These are phyloP conservation scores for Rachycentron canadum DNA, from an alignment of 2,797 vertebrate genomes.

Conservation along the genomic window DNA sequence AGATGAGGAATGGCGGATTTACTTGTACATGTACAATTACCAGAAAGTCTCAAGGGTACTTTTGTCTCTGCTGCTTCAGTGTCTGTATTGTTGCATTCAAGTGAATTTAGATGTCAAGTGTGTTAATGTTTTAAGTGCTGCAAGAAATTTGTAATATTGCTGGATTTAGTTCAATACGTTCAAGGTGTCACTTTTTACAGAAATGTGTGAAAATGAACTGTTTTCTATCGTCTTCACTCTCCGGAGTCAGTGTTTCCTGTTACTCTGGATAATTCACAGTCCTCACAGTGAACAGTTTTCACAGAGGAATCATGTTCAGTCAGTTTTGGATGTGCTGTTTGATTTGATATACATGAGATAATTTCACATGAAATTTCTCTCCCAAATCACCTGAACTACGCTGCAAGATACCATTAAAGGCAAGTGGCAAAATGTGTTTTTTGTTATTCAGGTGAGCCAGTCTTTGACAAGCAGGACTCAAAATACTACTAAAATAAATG, in stretches of 20 bases:
- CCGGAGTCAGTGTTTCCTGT: not conserved
- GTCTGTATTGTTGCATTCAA: not conserved
- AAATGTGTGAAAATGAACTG: too few species aligned
- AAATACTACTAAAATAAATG: not conserved
- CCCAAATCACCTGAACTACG: not conserved
- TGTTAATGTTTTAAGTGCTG: not conserved
- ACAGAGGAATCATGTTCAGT: not conserved
- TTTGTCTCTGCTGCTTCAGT: not conserved
- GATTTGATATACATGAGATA: not conserved
- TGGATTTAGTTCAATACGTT: not conserved
- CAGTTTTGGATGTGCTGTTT: too few species aligned
- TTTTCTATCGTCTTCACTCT: not conserved
- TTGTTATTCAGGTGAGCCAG: slow-evolving; percentile 4
- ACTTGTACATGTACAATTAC: slow-evolving; percentile 12
- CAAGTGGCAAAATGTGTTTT: too few species aligned
- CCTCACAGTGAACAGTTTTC: too few species aligned
- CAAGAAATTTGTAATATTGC: not conserved
- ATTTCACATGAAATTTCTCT: slow-evolving; percentile 20
- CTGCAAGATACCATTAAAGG: not conserved
- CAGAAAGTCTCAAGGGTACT: slow-evolving; percentile 2
- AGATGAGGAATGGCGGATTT: slow-evolving; percentile 13
- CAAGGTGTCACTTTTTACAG: not conserved
- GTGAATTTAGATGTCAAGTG: not conserved
- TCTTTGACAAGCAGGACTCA: not conserved
- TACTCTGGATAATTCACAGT: not conserved